phyloP scores from a whole-genome alignment of 2,888 invertebrate species.

The Mimachlamys varia region DNA sequence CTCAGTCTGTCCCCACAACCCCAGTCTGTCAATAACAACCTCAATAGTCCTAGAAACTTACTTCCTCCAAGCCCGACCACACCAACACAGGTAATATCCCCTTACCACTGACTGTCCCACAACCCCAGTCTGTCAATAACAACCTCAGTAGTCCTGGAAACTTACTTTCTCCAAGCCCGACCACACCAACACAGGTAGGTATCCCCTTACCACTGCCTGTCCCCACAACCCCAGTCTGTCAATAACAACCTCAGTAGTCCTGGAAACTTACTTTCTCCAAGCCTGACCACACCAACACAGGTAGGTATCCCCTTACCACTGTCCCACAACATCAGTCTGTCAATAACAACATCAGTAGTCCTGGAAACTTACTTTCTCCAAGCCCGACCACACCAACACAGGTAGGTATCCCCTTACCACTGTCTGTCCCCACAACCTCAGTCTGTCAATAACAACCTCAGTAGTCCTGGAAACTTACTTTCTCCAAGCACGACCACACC shows the following conservation, averaged over 20 bases:
- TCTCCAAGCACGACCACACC: constrained; percentile 55
- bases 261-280: too few species aligned
- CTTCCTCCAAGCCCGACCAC: constrained; percentile 54
- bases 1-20: constrained; percentile 49
- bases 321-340: too few species aligned
- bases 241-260: too few species aligned
- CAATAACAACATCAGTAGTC: too few species aligned
- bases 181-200: constrained; percentile 53
- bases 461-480: constrained; percentile 49
- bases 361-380: too few species aligned
- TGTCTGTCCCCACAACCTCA: too few species aligned
- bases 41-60: constrained; percentile 50
- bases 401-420: constrained; percentile 43
- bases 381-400: too few species aligned
- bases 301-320: too few species aligned
- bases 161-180: constrained; percentile 52
- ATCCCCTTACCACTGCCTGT: too few species aligned
- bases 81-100: constrained; percentile 48
- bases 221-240: too few species aligned
- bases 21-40: constrained; percentile 60
- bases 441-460: constrained; percentile 53
- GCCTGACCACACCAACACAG: too few species aligned
- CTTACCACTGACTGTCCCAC: too few species aligned
- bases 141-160: constrained; percentile 54
- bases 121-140: constrained; percentile 49